Percentiles rank a stretch among this genome's conserved stretches.
Evolutionary conservation across 1,140 invertebrate species (phyloP).

Genomic region (Phocides pigmalion): DNA sequence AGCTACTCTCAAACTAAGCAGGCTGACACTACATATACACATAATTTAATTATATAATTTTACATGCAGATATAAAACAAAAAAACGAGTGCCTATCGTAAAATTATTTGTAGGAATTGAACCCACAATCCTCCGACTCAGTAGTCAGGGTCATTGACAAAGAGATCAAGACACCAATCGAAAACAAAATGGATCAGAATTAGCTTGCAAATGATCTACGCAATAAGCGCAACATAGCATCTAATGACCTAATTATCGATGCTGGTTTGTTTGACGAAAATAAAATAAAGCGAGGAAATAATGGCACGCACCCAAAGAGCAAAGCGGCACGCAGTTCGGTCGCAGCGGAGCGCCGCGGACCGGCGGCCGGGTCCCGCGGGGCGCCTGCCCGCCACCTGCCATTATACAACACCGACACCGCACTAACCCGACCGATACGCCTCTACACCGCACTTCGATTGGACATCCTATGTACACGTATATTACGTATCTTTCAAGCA

Average conservation of each 20-base stretch:
- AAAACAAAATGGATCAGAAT: background rate
- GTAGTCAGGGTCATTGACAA: no score
- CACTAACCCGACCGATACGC: constrained; percentile 27
- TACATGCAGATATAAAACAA: no score
- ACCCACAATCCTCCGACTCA: no score
- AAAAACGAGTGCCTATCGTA: no score
- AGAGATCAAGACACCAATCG: no score
- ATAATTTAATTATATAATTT: no score
- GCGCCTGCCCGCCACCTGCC: constrained; percentile 43
- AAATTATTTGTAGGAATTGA: no score
- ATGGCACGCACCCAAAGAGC: constrained; percentile 64
- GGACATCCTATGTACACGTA: constrained; percentile 15
- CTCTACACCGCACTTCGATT: constrained; percentile 23
- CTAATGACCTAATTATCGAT: constrained; percentile 41
- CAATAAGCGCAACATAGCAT: constrained; percentile 6
- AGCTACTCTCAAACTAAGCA: no score
- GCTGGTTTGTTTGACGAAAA: constrained; percentile 50
- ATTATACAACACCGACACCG: constrained; percentile 38
- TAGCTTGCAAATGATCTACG: background rate
- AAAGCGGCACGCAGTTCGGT: constrained; percentile 42
- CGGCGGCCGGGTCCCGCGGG: constrained; percentile 44
- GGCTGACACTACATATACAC: no score
- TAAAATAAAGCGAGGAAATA: constrained; percentile 59
- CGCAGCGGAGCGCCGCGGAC: constrained; percentile 43
- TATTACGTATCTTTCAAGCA: constrained; percentile 4